A percentile compares a stretch with the other conserved stretches of the same genome.
Evolutionary conservation across 2,797 vertebrate genomes (phyloP).

Genomic region (Tragopan temminckii): DNA sequence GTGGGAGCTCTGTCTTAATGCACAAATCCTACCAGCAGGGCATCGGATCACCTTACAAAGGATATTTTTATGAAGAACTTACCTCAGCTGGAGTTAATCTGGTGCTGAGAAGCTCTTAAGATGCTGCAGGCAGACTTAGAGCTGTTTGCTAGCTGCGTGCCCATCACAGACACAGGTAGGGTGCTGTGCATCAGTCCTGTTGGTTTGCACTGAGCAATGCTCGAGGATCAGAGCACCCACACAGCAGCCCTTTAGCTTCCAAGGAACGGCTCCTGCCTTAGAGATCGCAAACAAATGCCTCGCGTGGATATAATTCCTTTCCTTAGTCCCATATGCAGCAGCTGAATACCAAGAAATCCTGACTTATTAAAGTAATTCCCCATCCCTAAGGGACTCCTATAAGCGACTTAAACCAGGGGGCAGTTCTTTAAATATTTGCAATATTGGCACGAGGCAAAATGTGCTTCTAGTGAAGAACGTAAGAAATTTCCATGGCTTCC

Average conservation of each 20-base stretch:
- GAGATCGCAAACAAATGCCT: background rate
- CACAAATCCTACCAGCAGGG: background rate
- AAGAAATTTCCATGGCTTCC: slow-evolving; percentile 54
- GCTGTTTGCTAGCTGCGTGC: background rate
- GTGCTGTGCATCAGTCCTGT: background rate
- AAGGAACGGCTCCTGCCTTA: background rate
- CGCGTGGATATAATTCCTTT: slow-evolving; percentile 50
- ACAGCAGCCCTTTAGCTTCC: background rate
- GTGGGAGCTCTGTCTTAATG: background rate
- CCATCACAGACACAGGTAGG: background rate
- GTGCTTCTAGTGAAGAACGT: slow-evolving; percentile 39
- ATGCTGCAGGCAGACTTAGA: background rate
- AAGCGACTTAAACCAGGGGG: background rate
- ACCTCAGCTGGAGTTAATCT: slow-evolving; percentile 3
- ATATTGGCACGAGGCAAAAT: background rate
- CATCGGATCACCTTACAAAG: background rate
- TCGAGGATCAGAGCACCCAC: fast-evolving
- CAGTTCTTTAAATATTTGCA: slow-evolving; percentile 53
- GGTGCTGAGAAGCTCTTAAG: background rate
- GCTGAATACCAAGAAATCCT: slow-evolving; percentile 56
- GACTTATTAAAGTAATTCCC: slow-evolving; percentile 54
- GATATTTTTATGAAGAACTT: background rate
- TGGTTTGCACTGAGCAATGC: background rate
- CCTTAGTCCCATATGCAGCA: slow-evolving; percentile 17
- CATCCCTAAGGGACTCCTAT: background rate